Percentiles rank a stretch among this genome's conserved stretches.
These are phyloP conservation scores for Latheticus oryzae DNA, from an alignment of 2,888 invertebrate genomes.

Conservation along the genomic window DNA sequence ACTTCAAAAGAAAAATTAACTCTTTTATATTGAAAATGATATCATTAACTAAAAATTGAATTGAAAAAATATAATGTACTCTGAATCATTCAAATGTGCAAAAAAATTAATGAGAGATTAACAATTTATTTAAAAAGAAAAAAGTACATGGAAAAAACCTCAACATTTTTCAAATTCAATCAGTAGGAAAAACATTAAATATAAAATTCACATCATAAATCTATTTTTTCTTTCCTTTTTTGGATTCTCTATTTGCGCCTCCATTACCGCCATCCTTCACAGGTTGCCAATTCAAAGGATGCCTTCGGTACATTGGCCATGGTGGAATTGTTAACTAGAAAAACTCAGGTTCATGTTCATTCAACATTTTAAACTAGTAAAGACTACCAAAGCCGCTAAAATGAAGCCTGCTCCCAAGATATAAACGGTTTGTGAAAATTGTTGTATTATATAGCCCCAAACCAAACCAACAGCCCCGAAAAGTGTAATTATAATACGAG, in stretches of 20 bases:
- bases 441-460: conserved; percentile 94
- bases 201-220: neutral
- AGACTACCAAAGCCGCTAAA: conserved; percentile 82
- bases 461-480: conserved; percentile 92
- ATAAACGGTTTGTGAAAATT: conserved; percentile 95
- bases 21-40: too few relatives aligned
- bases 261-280: conserved; percentile 63
- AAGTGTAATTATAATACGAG: conserved; percentile 88
- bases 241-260: conserved; percentile 41
- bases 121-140: too few relatives aligned
- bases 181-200: too few relatives aligned
- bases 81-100: too few relatives aligned
- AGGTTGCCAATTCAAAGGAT: conserved; percentile 90
- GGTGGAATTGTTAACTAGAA: conserved; percentile 87
- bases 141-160: too few relatives aligned
- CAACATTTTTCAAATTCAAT: too few relatives aligned
- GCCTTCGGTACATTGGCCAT: conserved; percentile 95
- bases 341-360: conserved; percentile 27
- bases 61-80: too few relatives aligned
- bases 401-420: conserved; percentile 92
- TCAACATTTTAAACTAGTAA: conserved; percentile 66
- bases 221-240: conserved; percentile 58
- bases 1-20: too few relatives aligned
- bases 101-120: too few relatives aligned
- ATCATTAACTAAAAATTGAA: too few relatives aligned